Percentiles rank a stretch among this genome's conserved stretches.
Conservation (phyloP, 2,797 vertebrate genomes). For the Anisognathus igniventris region DNA sequence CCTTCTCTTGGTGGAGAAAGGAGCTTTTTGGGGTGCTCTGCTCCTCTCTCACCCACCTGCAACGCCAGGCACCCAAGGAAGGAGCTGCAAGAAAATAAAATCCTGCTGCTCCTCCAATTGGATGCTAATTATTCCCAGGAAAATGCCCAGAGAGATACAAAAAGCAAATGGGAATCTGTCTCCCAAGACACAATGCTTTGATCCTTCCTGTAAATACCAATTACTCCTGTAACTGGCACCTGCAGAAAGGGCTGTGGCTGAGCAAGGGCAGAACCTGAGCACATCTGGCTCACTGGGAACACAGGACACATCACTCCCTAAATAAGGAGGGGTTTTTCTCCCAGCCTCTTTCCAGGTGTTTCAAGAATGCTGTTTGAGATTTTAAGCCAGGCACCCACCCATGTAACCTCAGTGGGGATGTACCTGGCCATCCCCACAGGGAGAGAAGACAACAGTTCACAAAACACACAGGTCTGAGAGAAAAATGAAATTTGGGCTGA, state of each 20-base stretch:
- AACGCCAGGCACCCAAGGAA: not conserved
- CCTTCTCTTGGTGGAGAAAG: not conserved
- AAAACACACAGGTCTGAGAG: not conserved
- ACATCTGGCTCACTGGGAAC: not conserved
- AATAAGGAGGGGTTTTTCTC: not conserved
- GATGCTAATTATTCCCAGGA: not conserved
- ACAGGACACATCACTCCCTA: not conserved
- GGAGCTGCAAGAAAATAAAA: not conserved
- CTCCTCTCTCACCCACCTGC: not conserved
- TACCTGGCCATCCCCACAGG: not conserved
- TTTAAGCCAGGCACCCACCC: not conserved
- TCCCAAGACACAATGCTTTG: not conserved
- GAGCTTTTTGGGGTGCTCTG: not conserved
- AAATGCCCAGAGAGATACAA: not conserved
- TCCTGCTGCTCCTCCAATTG: not conserved
- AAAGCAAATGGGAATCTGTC: not conserved
- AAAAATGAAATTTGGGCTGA: not conserved
- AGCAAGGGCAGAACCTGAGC: not conserved
- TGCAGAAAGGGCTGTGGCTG: fast-evolving
- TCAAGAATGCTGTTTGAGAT: not conserved
- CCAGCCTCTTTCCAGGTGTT: not conserved
- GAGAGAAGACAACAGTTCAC: not conserved
- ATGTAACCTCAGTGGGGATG: not conserved
- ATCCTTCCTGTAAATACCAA: too few species aligned
- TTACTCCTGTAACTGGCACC: not conserved